A percentile compares a stretch with the other conserved stretches of the same genome.
phyloP scores from a whole-genome alignment of 2,888 invertebrate genomes.

The Epicampocera succincta region DNA sequence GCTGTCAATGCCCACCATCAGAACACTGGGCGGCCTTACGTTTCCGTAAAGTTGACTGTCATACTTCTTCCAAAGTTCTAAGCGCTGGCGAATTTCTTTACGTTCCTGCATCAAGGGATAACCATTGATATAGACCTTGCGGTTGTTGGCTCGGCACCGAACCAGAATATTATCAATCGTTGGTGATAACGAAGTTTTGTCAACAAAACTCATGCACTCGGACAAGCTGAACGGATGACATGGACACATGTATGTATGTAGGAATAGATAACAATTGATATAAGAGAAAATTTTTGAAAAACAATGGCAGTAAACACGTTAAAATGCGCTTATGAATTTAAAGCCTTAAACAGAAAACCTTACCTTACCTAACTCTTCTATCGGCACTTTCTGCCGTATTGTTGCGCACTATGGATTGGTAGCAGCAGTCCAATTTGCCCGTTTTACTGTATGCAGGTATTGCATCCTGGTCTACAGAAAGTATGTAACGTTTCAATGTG shows the following conservation, averaged over 20 bases:
- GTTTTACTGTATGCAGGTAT: conserved; percentile 73
- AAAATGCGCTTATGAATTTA: neutral
- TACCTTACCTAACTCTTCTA: conserved; percentile 74
- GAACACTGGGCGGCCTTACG: conserved; percentile 83
- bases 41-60: conserved; percentile 75
- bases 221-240: conserved; percentile 73
- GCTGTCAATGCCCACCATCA: conserved; percentile 92
- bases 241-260: no score
- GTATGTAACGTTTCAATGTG: conserved; percentile 73
- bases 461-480: conserved; percentile 75
- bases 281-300: neutral
- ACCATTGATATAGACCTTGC: conserved; percentile 80
- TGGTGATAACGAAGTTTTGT: conserved; percentile 77
- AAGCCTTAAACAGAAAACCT: conserved; percentile 30
- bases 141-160: conserved; percentile 81
- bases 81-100: conserved; percentile 82
- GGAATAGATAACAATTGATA: neutral
- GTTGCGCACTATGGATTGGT: conserved; percentile 77
- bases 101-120: conserved; percentile 84
- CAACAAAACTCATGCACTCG: conserved; percentile 82
- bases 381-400: conserved; percentile 75
- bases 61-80: conserved; percentile 74
- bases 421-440: conserved; percentile 77
- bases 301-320: neutral
- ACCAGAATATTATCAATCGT: conserved; percentile 83